Conservation (phyloP, 2,888 invertebrate species). For the Nephrotoma flavescens region DNA sequence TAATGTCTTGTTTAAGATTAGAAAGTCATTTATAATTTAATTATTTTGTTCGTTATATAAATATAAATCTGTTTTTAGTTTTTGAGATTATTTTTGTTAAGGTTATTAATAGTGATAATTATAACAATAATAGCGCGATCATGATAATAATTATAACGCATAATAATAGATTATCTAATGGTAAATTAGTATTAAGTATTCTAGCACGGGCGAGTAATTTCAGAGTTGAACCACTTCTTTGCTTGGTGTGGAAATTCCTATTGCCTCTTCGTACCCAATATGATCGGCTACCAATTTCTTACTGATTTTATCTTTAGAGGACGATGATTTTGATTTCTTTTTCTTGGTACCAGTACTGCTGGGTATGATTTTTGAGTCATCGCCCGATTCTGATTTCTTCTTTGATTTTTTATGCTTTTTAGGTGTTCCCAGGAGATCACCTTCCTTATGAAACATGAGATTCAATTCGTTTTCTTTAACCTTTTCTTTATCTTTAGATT, state of each 20-base stretch:
- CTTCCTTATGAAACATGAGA: slow-evolving; percentile 29
- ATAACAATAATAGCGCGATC: neutral
- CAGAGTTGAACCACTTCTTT: slow-evolving; percentile 53
- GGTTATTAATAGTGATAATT: neutral
- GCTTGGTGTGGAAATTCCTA: slow-evolving; percentile 82
- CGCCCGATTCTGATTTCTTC: slow-evolving; percentile 16
- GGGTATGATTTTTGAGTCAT: neutral
- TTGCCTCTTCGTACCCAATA: slow-evolving; percentile 75
- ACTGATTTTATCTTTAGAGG: slow-evolving; percentile 11
- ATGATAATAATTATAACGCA: neutral
- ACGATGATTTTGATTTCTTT: slow-evolving; percentile 10
- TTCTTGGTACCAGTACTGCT: neutral
- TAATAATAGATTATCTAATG: neutral
- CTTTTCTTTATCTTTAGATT: neutral
- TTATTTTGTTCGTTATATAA: neutral
- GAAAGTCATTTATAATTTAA: neutral
- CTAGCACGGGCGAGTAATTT: neutral
- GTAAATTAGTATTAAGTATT: neutral
- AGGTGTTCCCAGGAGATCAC: neutral
- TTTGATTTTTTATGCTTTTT: slow-evolving; percentile 31
- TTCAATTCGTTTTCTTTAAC: neutral
- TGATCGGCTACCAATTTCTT: slow-evolving; percentile 35
- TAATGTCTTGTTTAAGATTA: neutral
- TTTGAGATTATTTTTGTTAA: neutral
- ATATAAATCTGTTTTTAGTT: neutral